phyloP scores from a whole-genome alignment of 2,797 vertebrate species.

The Sebastes miniatus region DNA sequence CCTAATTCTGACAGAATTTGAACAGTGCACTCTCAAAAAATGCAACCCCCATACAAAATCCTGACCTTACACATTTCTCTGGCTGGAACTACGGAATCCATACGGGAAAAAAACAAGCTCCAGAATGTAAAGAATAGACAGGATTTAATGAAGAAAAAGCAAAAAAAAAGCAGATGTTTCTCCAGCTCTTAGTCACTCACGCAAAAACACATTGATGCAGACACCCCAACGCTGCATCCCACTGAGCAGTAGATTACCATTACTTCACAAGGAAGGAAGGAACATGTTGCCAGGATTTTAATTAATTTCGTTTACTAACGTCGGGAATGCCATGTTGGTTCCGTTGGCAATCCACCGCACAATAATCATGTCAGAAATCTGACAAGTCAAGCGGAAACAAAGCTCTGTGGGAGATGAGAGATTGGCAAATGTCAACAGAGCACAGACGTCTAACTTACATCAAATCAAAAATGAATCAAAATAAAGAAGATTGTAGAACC shows the following conservation, averaged over 20 bases:
- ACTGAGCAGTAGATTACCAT: constrained; percentile 39
- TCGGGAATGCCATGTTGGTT: constrained; percentile 19
- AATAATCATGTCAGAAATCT: constrained; percentile 45
- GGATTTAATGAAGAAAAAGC: neutral
- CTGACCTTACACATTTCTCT: neutral
- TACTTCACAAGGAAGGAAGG: constrained; percentile 29
- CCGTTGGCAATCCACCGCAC: constrained; percentile 9
- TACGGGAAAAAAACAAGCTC: neutral
- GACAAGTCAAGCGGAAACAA: constrained; percentile 12
- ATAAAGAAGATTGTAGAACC: neutral
- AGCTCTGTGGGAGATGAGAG: constrained; percentile 8
- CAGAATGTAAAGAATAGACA: neutral
- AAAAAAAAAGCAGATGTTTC: neutral
- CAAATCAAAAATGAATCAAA: neutral
- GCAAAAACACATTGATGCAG: neutral
- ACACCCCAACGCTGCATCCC: neutral
- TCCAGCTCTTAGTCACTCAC: neutral
- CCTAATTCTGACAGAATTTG: constrained; percentile 2
- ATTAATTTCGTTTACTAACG: constrained; percentile 50
- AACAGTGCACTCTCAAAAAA: neutral
- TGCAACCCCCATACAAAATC: neutral
- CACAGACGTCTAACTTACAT: neutral
- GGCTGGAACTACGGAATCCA: neutral
- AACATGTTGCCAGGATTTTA: constrained; percentile 48
- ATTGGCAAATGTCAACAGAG: neutral